Evolutionary conservation across 2,888 invertebrate species (phyloP).

Genomic region (Ypsolopha sequella): DNA sequence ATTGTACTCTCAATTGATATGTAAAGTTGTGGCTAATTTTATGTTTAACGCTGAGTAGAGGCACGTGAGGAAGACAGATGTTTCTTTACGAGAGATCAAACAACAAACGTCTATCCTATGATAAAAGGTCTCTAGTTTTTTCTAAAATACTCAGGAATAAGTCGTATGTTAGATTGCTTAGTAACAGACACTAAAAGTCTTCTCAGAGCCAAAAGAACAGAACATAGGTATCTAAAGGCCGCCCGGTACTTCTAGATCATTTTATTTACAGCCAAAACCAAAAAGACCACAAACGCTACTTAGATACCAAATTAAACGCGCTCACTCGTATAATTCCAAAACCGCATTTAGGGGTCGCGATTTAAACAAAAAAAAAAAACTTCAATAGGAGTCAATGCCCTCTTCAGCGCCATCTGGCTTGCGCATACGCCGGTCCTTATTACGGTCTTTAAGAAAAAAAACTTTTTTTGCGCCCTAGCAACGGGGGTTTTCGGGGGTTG

Average conservation of each 20-base stretch:
- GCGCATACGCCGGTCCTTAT: conserved; percentile 30
- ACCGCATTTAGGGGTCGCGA: conserved; percentile 61
- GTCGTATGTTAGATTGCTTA: too few relatives aligned
- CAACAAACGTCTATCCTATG: too few relatives aligned
- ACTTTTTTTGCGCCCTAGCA: background rate
- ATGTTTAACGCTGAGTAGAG: too few relatives aligned
- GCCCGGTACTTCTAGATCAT: too few relatives aligned
- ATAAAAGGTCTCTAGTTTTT: too few relatives aligned
- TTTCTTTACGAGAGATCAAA: too few relatives aligned
- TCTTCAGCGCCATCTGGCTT: conserved; percentile 45
- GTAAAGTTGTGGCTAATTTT: background rate
- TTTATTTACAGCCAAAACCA: background rate
- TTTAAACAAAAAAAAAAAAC: conserved; percentile 40
- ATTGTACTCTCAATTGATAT: background rate
- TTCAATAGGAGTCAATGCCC: conserved; percentile 60
- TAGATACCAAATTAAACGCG: conserved; percentile 36
- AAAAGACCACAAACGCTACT: conserved; percentile 34
- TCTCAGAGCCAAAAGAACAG: too few relatives aligned
- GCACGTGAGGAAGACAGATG: too few relatives aligned
- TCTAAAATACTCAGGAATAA: too few relatives aligned
- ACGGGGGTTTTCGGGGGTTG: background rate
- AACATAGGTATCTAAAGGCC: too few relatives aligned
- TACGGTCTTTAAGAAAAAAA: background rate
- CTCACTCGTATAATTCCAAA: conserved; percentile 23
- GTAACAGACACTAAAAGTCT: too few relatives aligned